Percentiles rank a stretch among this genome's conserved stretches.
Conservation (phyloP, 2,888 invertebrate species). For the Cerceris rybyensis region DNA sequence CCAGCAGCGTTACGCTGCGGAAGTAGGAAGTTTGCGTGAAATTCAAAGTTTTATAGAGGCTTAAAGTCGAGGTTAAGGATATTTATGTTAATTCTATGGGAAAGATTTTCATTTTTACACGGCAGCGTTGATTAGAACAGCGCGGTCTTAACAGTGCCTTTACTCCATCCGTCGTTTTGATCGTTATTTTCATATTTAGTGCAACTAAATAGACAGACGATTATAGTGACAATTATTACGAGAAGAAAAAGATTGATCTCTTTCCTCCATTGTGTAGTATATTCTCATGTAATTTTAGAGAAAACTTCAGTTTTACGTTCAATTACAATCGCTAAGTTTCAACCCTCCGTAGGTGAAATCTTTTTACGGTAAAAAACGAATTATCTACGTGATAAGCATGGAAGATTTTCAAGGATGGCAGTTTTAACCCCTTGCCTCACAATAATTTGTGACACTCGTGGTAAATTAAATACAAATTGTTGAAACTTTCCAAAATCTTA, state of each 20-base stretch:
- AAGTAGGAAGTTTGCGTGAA: not conserved
- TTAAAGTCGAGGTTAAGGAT: not conserved
- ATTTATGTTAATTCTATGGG: not conserved
- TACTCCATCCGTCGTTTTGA: conserved; percentile 37
- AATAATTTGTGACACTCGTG: too few species aligned
- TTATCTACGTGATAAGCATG: too few species aligned
- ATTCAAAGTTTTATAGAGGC: conserved; percentile 10
- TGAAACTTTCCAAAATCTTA: too few species aligned
- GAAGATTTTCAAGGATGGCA: too few species aligned
- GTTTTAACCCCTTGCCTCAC: too few species aligned
- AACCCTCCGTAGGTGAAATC: not conserved
- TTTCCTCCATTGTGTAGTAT: conserved; percentile 30
- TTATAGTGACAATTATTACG: not conserved
- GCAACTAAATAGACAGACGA: not conserved
- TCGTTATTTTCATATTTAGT: conserved; percentile 13
- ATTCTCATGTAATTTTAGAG: not conserved
- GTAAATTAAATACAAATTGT: too few species aligned
- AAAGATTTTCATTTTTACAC: conserved; percentile 5
- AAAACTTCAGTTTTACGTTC: not conserved
- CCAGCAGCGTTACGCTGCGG: too few species aligned
- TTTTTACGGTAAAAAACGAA: too few species aligned
- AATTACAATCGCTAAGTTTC: not conserved
- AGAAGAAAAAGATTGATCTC: conserved; percentile 37
- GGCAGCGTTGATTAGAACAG: conserved; percentile 11
- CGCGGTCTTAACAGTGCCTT: conserved; percentile 54